Evolutionary conservation across 2,888 invertebrate genomes (phyloP).

Genomic region (Drosophila kokeensis): DNA sequence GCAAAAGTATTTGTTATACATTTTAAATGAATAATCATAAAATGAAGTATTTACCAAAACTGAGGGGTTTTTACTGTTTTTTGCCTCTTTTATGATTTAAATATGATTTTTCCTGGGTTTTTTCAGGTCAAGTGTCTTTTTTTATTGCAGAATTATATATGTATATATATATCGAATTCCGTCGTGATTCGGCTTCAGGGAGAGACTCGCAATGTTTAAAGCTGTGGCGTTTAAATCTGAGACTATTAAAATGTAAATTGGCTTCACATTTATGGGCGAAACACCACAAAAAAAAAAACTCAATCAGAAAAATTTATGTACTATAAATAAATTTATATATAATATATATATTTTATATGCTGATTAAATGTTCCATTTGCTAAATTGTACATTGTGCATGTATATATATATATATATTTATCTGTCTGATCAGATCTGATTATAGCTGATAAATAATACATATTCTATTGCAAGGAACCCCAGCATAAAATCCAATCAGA

Average conservation of each 20-base stretch:
- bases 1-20: neutral
- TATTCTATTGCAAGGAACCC: too few species aligned
- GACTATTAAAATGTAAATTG: neutral
- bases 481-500: neutral
- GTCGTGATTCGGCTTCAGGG: neutral
- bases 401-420: too few species aligned
- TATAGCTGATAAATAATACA: too few species aligned
- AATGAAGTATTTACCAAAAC: too few species aligned
- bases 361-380: neutral
- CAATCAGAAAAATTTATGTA: neutral
- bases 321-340: neutral
- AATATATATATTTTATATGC: neutral
- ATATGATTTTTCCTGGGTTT: neutral
- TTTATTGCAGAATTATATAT: neutral
- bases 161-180: neutral
- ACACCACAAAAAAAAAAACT: neutral
- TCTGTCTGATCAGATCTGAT: too few species aligned
- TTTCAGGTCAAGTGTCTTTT: neutral
- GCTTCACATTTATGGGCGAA: neutral
- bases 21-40: too few species aligned
- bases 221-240: neutral
- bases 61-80: neutral
- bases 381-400: neutral
- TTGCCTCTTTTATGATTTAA: neutral
- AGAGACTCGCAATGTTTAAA: too few species aligned